Base-by-base conservation (phyloP, 1,140 invertebrate genomes). In the Prorops nasuta region DNA sequence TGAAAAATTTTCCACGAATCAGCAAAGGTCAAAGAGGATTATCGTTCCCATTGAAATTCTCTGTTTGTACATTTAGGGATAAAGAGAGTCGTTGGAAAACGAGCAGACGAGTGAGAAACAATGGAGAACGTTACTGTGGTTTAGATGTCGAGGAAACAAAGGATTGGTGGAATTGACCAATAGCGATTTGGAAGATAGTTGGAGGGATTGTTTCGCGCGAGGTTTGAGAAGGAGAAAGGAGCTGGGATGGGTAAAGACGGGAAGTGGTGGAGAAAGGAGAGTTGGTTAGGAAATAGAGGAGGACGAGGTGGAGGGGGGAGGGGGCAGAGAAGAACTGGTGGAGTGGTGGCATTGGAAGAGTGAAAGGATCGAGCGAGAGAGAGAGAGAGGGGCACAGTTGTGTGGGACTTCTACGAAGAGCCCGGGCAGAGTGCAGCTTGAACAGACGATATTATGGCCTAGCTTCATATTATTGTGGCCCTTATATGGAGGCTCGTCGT, bases 391-490 rank as follows among this genome's bases (percentile, higher is more conserved):
- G 40, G 49, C 36, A 24, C 51, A 50, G 37, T 50, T 49, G 52
- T 60, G 49, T 46, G 58, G 58, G 58, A 51, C 55, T 65, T 66
- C 64, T 56, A 65, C 55, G 64, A 63, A 66, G 50, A 10, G 24
- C 20, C 28, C 19, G 44, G 47, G 46, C 32, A 28, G 40, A 34
- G 36, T 34, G 35, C 42, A 45, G 41, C 34, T 31, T 60, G 38
- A 34, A 36, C 34, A 31, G 28, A 49, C 48, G 31, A 48, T 57
- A 64, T 64, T 54, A 51, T 39, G 39, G 44, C 53, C 54, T 60
- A 63, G 60, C 60, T 60, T 63, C 24, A 46, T 56, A 58, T 60
- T 58, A 60, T 64, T 60, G 52, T 60, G 44, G 28, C 18, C 48
- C 54, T 57, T 60, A 63, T 64, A 59, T 28, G 56, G 59, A 17